Evolutionary conservation across 2,888 invertebrate genomes (phyloP), one percentile per base, ranked within the genome.

Genomic region (Amorpha juglandis): DNA sequence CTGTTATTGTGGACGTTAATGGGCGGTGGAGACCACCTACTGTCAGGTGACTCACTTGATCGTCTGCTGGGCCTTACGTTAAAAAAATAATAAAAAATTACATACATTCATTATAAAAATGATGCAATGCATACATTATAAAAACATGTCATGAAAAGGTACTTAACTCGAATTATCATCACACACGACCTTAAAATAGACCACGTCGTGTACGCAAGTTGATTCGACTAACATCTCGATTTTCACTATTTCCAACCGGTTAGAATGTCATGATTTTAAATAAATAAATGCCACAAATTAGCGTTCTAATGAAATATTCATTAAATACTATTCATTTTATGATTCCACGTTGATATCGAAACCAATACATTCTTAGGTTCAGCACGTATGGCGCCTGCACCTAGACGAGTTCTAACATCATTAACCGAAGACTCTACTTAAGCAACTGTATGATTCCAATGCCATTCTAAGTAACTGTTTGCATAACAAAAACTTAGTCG

Each of bases 381-480:
- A 14, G 42, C 58, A 58, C 58, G 58, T 58, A 58, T 58, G 58
- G 42, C 58, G 42, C 58, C 42, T 58, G n/a, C 42, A 2, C 12
- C 12, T 19, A 58, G 58, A 6, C 19, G 42, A 42, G 42, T 38
- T 58, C 19, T 16, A 42, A 4, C 16, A 42, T 42, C 42, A 58
- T 58, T 19, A 58, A 1, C 42, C 19, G 58, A 38, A 42, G 38
- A 9, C 58, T 50, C 19, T 50, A 50, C 42, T 42, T 42, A 16
- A 12, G 9, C 33, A 42, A 38, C 42, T 55, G 35, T 38, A 14
- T 38, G 58, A 12, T 7, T 58, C 71, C 67, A 70, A 71, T 70
- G 68, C 68, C 65, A 67, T 67, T 70, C 68, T 66, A 69, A 68
- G 68, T 19, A 12, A 12, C 19, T 58, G 58, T 58, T 58, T 58